Conservation (phyloP, 2,113 vertebrate genomes). For the Oryzias woworae region DNA sequence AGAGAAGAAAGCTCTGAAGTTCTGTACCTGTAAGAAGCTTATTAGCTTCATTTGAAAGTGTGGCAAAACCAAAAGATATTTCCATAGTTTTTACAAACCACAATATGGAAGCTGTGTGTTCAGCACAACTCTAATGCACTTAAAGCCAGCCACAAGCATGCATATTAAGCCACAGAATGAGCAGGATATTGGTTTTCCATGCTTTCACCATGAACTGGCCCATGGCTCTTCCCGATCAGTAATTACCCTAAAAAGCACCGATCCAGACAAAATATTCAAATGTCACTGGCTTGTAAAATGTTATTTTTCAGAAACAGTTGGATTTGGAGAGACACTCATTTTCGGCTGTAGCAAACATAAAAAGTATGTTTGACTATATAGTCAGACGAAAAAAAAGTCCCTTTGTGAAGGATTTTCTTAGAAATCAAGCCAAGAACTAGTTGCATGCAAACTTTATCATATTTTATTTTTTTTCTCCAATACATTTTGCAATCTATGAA, state of each 20-base stretch:
- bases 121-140: constrained; percentile 75
- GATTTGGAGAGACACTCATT: not conserved
- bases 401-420: not conserved
- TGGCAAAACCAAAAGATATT: constrained; percentile 71
- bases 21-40: constrained; percentile 58
- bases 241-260: constrained; percentile 38
- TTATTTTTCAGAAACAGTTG: not conserved
- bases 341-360: not conserved
- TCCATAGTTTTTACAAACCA: constrained; percentile 75
- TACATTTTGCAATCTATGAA: constrained; percentile 69
- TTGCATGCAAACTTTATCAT: constrained; percentile 29
- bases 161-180: constrained; percentile 71
- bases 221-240: constrained; percentile 86
- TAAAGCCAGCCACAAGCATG: constrained; percentile 77
- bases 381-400: not conserved
- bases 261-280: constrained; percentile 55
- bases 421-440: constrained; percentile 14
- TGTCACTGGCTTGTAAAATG: constrained; percentile 1
- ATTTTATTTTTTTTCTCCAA: constrained; percentile 34
- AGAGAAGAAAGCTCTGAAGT: constrained; percentile 38
- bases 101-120: constrained; percentile 80
- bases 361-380: too few species aligned
- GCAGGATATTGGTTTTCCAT: constrained; percentile 89
- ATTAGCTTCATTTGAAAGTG: constrained; percentile 66
- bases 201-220: constrained; percentile 79